Conservation (phyloP, 2,888 invertebrate species). For the Leucoptera coffeella region DNA sequence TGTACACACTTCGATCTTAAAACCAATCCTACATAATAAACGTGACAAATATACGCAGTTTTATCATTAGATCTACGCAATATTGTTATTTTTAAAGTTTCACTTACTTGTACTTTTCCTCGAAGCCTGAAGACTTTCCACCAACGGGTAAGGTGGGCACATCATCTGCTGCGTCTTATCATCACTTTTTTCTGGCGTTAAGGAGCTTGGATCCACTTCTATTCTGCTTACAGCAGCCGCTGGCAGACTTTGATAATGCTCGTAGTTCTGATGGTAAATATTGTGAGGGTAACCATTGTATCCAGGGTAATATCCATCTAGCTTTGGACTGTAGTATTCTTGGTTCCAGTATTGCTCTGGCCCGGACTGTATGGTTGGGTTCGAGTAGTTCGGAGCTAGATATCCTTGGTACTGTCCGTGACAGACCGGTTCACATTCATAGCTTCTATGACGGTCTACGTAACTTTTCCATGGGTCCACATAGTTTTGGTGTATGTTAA, state of each 20-base stretch:
- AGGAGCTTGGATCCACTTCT: no score
- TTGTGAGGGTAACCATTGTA: conserved; percentile 33
- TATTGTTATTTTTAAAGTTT: no score
- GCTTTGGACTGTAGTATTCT: conserved; percentile 28
- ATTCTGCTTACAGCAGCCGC: no score
- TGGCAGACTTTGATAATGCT: conserved; percentile 18
- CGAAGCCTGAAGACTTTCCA: conserved; percentile 11
- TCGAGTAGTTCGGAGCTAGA: conserved; percentile 22
- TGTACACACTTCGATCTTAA: no score
- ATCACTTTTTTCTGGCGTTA: no score
- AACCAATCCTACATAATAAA: conserved; percentile 1
- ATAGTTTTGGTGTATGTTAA: conserved; percentile 26
- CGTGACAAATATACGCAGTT: no score
- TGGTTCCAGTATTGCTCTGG: conserved; percentile 29
- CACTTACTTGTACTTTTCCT: conserved; percentile 32
- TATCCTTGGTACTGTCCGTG: conserved; percentile 29
- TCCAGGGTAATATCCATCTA: conserved; percentile 31
- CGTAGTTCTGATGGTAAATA: conserved; percentile 27
- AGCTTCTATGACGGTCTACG: conserved; percentile 17
- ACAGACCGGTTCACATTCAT: conserved; percentile 22
- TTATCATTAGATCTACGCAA: no score
- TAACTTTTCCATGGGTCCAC: conserved; percentile 24
- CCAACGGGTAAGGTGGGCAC: conserved; percentile 3
- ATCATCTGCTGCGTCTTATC: background rate
- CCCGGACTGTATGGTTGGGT: conserved; percentile 19